Percentiles rank a stretch among this genome's conserved stretches.
Evolutionary conservation across 2,113 vertebrate species (phyloP).

Genomic region (Pyrgilauda ruficollis): DNA sequence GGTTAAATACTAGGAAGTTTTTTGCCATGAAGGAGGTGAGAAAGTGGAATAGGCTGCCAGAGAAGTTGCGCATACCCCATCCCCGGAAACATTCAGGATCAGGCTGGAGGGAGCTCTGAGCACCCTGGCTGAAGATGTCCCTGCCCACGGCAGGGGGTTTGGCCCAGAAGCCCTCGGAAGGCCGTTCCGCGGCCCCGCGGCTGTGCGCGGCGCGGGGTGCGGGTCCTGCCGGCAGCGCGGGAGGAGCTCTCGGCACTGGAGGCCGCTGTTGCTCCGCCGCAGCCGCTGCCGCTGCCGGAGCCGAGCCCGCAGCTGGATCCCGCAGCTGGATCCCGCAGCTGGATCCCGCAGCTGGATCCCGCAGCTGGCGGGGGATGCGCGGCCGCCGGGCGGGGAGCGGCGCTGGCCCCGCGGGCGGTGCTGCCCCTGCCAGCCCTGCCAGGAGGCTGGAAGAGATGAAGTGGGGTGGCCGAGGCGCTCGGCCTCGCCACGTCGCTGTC

Average conservation of each 20-base stretch:
- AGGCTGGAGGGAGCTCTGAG: neutral
- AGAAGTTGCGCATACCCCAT: too few relatives aligned
- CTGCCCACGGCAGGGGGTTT: neutral
- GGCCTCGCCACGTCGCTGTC: fast-evolving
- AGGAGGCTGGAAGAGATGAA: neutral
- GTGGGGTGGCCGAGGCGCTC: fast-evolving
- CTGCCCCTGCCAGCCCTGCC: neutral
- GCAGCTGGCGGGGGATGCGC: neutral
- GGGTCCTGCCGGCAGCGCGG: neutral
- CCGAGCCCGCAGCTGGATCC: neutral
- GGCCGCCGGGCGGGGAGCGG: neutral
- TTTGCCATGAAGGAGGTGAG: neutral
- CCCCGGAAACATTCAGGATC: neutral
- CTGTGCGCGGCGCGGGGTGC: neutral
- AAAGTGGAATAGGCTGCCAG: neutral
- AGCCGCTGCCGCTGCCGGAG: neutral
- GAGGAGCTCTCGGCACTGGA: constrained; percentile 36
- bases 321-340: neutral
- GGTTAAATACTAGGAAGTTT: neutral
- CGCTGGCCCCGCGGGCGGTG: neutral
- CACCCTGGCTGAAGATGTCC: neutral
- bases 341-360: neutral
- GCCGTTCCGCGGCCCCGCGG: neutral
- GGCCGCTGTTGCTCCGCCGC: constrained; percentile 58
- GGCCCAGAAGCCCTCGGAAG: neutral